These are phyloP conservation scores for Scylla paramamosain DNA, from an alignment of 1,140 invertebrate species.

Conservation along the genomic window DNA sequence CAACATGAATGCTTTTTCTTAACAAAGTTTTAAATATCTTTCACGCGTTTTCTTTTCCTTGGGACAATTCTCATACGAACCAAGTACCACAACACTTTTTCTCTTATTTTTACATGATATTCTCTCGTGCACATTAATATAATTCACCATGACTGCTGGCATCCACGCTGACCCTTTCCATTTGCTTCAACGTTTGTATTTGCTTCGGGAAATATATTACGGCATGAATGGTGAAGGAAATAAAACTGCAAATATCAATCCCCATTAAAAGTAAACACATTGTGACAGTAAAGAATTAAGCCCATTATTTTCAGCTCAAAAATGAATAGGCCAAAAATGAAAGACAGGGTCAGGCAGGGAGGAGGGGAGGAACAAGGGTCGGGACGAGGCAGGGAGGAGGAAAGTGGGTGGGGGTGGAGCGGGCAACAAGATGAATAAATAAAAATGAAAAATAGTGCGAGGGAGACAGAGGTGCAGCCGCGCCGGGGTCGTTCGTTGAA, in stretches of 20 bases:
- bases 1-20: too few species aligned
- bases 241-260: slow-evolving; percentile 15
- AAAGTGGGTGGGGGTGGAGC: background rate
- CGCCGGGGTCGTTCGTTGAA: background rate
- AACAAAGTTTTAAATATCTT: too few species aligned
- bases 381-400: background rate
- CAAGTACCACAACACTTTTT: too few species aligned
- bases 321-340: background rate
- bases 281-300: slow-evolving; percentile 10
- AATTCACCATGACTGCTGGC: too few species aligned
- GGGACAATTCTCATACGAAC: too few species aligned
- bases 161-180: background rate
- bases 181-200: background rate
- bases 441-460: background rate
- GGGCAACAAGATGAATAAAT: background rate
- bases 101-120: too few species aligned
- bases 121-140: too few species aligned
- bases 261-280: slow-evolving; percentile 23
- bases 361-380: background rate
- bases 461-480: background rate
- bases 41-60: too few species aligned
- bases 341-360: background rate
- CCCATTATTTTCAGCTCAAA: slow-evolving; percentile 14
- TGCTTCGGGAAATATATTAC: slow-evolving; percentile 2
- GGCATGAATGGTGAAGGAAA: background rate